These are phyloP conservation scores for Oophaga sylvatica DNA, from an alignment of 2,797 vertebrate genomes.

Conservation along the genomic window DNA sequence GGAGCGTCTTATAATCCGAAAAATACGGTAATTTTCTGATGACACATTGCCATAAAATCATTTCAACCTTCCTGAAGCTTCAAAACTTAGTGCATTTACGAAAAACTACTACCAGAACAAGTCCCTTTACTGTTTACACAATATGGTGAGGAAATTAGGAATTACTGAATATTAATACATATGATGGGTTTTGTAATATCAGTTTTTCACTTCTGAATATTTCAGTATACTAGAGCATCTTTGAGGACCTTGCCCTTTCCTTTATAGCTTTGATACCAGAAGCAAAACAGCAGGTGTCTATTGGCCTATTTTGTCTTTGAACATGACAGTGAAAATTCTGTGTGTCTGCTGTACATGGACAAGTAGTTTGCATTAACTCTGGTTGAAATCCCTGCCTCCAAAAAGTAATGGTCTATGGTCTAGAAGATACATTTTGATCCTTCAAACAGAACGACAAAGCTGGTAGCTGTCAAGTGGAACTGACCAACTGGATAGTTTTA, in stretches of 20 bases:
- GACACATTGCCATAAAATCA: background rate
- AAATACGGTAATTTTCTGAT: no score
- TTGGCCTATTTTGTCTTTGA: background rate
- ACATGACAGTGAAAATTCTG: background rate
- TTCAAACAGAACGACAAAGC: background rate
- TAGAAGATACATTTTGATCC: conserved; percentile 4
- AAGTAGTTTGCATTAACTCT: background rate
- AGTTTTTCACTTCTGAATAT: background rate
- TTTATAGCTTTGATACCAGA: background rate
- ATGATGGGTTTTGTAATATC: background rate
- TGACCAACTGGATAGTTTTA: background rate
- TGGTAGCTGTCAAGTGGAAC: conserved; percentile 6
- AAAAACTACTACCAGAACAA: background rate
- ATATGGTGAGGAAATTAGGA: background rate
- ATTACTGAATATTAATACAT: background rate
- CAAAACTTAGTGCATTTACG: background rate
- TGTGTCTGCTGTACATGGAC: background rate
- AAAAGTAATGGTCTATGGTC: conserved; percentile 10
- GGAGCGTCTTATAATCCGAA: no score
- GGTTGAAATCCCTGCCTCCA: conserved; percentile 2
- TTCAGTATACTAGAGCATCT: background rate
- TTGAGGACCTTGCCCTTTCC: background rate
- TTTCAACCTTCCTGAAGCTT: background rate
- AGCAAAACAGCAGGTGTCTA: background rate
- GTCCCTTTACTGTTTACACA: background rate